Evolutionary conservation across 2,113 vertebrate species (phyloP).

Genomic region (Scophthalmus maximus): DNA sequence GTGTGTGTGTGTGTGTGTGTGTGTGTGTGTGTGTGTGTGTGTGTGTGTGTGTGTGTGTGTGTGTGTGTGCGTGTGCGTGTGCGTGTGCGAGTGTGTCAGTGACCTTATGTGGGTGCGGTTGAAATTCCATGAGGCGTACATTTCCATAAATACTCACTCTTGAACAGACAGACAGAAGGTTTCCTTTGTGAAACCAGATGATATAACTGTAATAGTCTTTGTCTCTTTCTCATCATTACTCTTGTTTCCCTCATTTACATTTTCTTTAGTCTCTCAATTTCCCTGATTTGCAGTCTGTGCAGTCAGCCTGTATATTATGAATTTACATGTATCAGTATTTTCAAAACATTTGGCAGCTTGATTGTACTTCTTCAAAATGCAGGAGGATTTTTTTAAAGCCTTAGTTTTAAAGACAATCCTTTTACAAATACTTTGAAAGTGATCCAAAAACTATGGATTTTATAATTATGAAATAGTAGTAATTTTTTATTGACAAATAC

Average conservation of each 20-base stretch:
- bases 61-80: background rate
- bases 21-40: background rate
- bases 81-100: conserved; percentile 11
- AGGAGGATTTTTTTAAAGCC: no score
- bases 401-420: no score
- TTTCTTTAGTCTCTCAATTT: conserved; percentile 5
- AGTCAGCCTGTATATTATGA: background rate
- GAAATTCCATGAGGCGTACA: conserved; percentile 30
- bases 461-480: no score
- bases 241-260: background rate
- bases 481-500: no score
- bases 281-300: background rate
- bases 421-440: no score
- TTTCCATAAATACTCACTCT: conserved; percentile 23
- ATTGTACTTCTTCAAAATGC: no score
- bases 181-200: conserved; percentile 60
- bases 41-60: background rate
- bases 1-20: background rate
- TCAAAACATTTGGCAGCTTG: no score
- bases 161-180: conserved; percentile 11
- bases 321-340: background rate
- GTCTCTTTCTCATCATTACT: background rate
- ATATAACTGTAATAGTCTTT: conserved; percentile 11
- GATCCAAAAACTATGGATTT: no score
- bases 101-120: conserved; percentile 51